A percentile compares a stretch with the other conserved stretches of the same genome.
Conservation (phyloP, 2,888 invertebrate genomes). For the Corythucha ciliata region DNA sequence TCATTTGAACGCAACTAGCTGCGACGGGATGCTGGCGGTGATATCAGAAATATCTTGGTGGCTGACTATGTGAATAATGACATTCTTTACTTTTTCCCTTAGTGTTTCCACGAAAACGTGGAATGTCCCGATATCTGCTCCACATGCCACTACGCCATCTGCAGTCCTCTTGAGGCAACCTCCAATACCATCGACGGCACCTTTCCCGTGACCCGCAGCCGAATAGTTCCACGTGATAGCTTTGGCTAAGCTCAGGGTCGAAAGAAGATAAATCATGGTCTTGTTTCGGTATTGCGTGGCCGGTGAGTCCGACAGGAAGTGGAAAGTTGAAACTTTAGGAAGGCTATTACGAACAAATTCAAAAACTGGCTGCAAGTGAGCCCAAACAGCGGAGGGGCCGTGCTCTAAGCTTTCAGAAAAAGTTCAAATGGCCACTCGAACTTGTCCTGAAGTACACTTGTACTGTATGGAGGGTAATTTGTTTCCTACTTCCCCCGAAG, state of each 20-base stretch:
- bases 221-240: conserved; percentile 38
- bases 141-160: conserved; percentile 5
- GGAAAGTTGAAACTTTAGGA: no score
- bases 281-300: conserved; percentile 16
- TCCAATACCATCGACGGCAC: conserved; percentile 16
- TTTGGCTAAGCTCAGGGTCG: conserved; percentile 24
- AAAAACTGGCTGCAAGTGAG: conserved; percentile 39
- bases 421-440: conserved; percentile 28
- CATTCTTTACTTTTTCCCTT: no score
- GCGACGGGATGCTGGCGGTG: no score
- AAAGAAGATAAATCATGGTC: conserved; percentile 15
- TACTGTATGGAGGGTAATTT: no score
- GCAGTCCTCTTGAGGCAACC: conserved; percentile 1
- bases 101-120: no score
- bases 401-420: conserved; percentile 39
- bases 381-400: conserved; percentile 41
- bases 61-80: no score
- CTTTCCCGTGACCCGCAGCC: conserved; percentile 15
- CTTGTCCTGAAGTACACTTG: no score
- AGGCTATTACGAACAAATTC: no score
- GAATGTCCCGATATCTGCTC: conserved; percentile 10
- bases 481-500: no score
- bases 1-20: no score
- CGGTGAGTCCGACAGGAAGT: conserved; percentile 37
- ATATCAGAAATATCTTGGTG: no score